These are phyloP conservation scores for Leuctra nigra DNA, from an alignment of 2,888 invertebrate genomes.

Conservation along the genomic window DNA sequence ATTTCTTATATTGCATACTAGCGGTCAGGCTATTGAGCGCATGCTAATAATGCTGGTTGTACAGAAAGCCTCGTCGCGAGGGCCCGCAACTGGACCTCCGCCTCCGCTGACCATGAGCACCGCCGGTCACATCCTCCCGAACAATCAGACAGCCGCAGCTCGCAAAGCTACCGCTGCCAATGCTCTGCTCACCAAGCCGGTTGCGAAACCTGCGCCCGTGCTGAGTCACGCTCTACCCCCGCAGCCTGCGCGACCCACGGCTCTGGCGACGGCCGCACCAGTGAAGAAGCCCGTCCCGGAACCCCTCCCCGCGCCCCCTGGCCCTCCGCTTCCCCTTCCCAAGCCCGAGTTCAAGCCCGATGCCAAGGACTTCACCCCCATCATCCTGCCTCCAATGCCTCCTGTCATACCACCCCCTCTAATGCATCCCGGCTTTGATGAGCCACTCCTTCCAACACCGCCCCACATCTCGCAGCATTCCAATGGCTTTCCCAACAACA, in stretches of 20 bases:
- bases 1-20: no score
- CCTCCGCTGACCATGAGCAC: slow-evolving; percentile 32
- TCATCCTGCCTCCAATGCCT: background rate
- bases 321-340: slow-evolving; percentile 4
- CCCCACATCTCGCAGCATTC: slow-evolving; percentile 40
- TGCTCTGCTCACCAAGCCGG: slow-evolving; percentile 33
- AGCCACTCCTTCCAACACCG: slow-evolving; percentile 33
- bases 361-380: background rate
- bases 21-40: no score
- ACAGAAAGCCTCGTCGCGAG: no score
- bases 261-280: slow-evolving; percentile 33
- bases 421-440: slow-evolving; percentile 27
- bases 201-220: slow-evolving; percentile 37
- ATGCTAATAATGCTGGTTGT: no score
- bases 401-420: slow-evolving; percentile 9
- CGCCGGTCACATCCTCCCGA: slow-evolving; percentile 30
- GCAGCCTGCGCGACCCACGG: slow-evolving; percentile 35
- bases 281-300: slow-evolving; percentile 24
- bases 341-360: background rate
- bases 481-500: slow-evolving; percentile 23
- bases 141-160: slow-evolving; percentile 36
- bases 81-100: no score
- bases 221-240: slow-evolving; percentile 36
- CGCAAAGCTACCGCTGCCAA: slow-evolving; percentile 35
- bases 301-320: slow-evolving; percentile 14